phyloP scores from a whole-genome alignment of 2,888 invertebrate genomes.

The Rhabditophanes sp. region DNA sequence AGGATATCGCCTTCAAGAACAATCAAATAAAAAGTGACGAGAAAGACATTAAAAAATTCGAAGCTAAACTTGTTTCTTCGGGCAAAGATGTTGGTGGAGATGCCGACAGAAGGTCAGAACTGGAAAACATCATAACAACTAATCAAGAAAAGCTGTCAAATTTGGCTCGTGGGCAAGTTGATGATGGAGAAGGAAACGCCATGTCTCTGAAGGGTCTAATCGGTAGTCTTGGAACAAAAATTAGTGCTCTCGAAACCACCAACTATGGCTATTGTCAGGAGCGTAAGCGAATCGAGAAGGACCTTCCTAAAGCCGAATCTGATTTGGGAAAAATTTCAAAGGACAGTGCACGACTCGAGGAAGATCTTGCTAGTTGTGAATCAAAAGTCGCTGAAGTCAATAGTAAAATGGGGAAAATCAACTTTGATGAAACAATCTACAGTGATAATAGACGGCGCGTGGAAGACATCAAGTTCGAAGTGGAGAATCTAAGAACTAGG shows the following conservation, averaged over 20 bases:
- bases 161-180: constrained; percentile 65
- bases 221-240: constrained; percentile 47
- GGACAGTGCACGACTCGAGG: constrained; percentile 57
- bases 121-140: too few species aligned
- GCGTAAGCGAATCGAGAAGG: constrained; percentile 1
- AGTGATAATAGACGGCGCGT: too few species aligned
- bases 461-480: too few species aligned
- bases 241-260: background rate
- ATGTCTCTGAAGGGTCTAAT: constrained; percentile 75
- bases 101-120: constrained; percentile 2
- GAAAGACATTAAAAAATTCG: constrained; percentile 5
- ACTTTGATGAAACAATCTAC: too few species aligned
- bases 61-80: background rate
- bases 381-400: constrained; percentile 11
- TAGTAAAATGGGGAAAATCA: too few species aligned
- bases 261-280: too few species aligned
- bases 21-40: constrained; percentile 4
- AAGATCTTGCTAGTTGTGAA: constrained; percentile 46
- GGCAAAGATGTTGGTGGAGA: constrained; percentile 6
- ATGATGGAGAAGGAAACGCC: constrained; percentile 58
- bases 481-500: too few species aligned
- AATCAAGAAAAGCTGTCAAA: too few species aligned
- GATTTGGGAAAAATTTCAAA: constrained; percentile 52
- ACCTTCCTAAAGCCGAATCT: constrained; percentile 9
- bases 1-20: constrained; percentile 9